Evolutionary conservation across 2,888 invertebrate genomes (phyloP).

Genomic region (Diplazon laetatorius): DNA sequence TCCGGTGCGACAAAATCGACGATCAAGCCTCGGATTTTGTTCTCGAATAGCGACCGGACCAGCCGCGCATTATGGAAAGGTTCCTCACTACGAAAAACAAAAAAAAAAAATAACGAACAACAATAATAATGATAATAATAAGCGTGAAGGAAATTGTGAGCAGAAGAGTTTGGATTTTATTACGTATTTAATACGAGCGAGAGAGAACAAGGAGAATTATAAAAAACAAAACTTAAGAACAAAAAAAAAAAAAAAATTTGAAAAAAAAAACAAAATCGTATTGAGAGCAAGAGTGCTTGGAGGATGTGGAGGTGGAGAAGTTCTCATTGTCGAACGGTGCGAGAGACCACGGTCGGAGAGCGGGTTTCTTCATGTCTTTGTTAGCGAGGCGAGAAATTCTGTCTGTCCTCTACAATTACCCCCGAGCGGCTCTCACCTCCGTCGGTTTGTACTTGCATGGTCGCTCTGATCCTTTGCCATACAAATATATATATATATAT

Average conservation of each 20-base stretch:
- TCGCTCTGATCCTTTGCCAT: constrained; percentile 19
- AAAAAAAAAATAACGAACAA: not conserved
- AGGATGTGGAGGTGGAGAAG: constrained; percentile 51
- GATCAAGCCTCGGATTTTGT: too few species aligned
- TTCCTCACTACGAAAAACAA: too few species aligned
- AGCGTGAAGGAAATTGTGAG: constrained; percentile 6
- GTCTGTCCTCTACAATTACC: constrained; percentile 80
- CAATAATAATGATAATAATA: constrained; percentile 8
- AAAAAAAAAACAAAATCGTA: constrained; percentile 25
- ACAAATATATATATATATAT: constrained; percentile 18
- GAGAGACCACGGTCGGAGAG: constrained; percentile 47
- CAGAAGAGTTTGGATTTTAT: constrained; percentile 18
- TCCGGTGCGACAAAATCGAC: too few species aligned
- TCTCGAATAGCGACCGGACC: not conserved
- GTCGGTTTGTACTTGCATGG: constrained; percentile 9
- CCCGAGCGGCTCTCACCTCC: constrained; percentile 58
- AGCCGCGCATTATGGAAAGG: not conserved
- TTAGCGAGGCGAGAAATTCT: constrained; percentile 81
- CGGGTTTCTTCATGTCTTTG: constrained; percentile 79
- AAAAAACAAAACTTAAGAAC: constrained; percentile 3
- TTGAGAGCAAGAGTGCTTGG: constrained; percentile 30
- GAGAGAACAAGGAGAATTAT: constrained; percentile 14
- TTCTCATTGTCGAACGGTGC: constrained; percentile 57
- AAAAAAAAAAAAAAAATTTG: constrained; percentile 3
- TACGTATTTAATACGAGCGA: constrained; percentile 19